Evolutionary conservation across 2,888 invertebrate species (phyloP).

Genomic region (Athripsodes cinereus): DNA sequence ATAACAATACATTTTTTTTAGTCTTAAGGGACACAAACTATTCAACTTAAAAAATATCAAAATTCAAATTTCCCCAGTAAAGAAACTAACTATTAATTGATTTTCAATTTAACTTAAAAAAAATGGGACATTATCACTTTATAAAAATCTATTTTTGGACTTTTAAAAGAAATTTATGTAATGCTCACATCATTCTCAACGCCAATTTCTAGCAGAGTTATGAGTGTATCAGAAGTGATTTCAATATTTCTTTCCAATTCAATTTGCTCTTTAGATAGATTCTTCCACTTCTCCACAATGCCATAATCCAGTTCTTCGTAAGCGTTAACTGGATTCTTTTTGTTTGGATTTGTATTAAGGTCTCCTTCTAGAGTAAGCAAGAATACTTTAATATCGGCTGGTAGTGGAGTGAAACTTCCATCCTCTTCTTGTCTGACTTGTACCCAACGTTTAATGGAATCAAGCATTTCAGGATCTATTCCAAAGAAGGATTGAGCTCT

Average conservation of each 20-base stretch:
- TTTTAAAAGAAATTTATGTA: too few relatives aligned
- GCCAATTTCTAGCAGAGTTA: slow-evolving; percentile 55
- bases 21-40: too few relatives aligned
- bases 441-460: slow-evolving; percentile 56
- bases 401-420: slow-evolving; percentile 54
- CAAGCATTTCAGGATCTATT: slow-evolving; percentile 55
- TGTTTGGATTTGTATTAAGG: slow-evolving; percentile 10
- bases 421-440: slow-evolving; percentile 54
- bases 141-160: too few relatives aligned
- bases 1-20: too few relatives aligned
- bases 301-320: slow-evolving; percentile 43
- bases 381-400: slow-evolving; percentile 53
- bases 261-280: slow-evolving; percentile 45
- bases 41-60: too few relatives aligned
- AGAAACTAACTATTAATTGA: too few relatives aligned
- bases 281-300: slow-evolving; percentile 30
- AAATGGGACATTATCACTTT: too few relatives aligned
- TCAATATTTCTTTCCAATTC: slow-evolving; percentile 52
- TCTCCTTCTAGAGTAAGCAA: slow-evolving; percentile 39
- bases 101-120: too few relatives aligned
- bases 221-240: slow-evolving; percentile 58
- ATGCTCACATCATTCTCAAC: slow-evolving; percentile 47
- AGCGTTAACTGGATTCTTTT: slow-evolving; percentile 27
- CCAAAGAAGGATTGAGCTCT: slow-evolving; percentile 57
- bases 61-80: too few relatives aligned